Conservation (phyloP, 2,888 invertebrate species). For the Noctua pronuba region DNA sequence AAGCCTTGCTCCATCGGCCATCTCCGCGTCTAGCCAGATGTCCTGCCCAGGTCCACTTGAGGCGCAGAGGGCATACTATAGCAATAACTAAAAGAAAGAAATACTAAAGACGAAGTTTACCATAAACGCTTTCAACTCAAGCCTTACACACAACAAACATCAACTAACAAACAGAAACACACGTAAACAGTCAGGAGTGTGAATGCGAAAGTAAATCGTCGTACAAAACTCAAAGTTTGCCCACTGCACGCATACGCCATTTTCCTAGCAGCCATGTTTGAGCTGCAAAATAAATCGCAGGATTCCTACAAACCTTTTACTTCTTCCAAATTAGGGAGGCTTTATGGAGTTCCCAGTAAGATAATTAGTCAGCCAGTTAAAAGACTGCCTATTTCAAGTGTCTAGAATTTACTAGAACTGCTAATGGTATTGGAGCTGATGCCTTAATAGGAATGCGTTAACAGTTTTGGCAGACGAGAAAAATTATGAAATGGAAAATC, state of each 20-base stretch:
- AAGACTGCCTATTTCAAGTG: constrained; percentile 38
- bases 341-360: constrained; percentile 51
- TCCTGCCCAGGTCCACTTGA: too few species aligned
- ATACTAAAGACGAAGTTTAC: neutral
- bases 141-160: constrained; percentile 45
- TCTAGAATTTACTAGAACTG: constrained; percentile 21
- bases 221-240: constrained; percentile 60
- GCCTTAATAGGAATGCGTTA: constrained; percentile 20
- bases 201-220: constrained; percentile 68
- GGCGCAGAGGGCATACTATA: too few species aligned
- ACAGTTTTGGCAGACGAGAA: neutral
- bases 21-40: too few species aligned
- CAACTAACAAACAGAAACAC: constrained; percentile 66
- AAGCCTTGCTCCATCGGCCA: too few species aligned
- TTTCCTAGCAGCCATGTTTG: constrained; percentile 52
- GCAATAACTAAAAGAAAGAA: neutral
- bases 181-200: constrained; percentile 72
- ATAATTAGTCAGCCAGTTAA: constrained; percentile 51
- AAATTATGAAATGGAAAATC: constrained; percentile 8
- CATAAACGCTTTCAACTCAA: constrained; percentile 45
- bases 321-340: constrained; percentile 61
- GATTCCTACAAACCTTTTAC: constrained; percentile 52
- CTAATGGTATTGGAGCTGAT: constrained; percentile 21
- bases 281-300: constrained; percentile 58
- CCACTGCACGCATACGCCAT: constrained; percentile 53